These are phyloP conservation scores for Alsophila aescularia DNA, from an alignment of 2,888 invertebrate genomes.

Conservation along the genomic window DNA sequence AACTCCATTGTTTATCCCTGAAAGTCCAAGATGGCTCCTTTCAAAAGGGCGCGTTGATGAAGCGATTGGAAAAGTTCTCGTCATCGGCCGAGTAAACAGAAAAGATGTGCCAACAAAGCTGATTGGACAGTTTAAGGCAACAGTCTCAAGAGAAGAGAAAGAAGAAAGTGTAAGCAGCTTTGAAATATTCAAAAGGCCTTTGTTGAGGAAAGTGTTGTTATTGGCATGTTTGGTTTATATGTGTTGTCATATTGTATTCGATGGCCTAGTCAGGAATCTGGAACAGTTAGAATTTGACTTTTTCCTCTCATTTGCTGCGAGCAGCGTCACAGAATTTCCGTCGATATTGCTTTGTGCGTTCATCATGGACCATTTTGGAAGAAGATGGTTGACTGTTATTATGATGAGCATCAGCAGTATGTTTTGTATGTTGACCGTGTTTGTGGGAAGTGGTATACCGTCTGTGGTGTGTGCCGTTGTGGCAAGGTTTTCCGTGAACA, in stretches of 20 bases:
- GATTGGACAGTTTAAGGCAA: slow-evolving; percentile 54
- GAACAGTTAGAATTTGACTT: slow-evolving; percentile 59
- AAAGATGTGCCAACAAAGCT: slow-evolving; percentile 53
- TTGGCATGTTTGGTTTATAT: slow-evolving; percentile 54
- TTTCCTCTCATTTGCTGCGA: slow-evolving; percentile 59
- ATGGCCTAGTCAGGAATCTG: slow-evolving; percentile 58
- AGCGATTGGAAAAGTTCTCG: slow-evolving; percentile 53
- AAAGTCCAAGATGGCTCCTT: slow-evolving; percentile 64
- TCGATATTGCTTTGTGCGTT: slow-evolving; percentile 57
- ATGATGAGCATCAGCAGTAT: slow-evolving; percentile 49
- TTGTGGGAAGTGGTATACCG: slow-evolving; percentile 47
- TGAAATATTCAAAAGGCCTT: slow-evolving; percentile 56
- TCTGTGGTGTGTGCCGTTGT: slow-evolving; percentile 55
- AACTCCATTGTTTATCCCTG: slow-evolving; percentile 56
- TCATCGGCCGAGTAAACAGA: slow-evolving; percentile 57
- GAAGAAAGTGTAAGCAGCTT: slow-evolving; percentile 46
- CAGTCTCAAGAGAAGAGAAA: slow-evolving; percentile 34
- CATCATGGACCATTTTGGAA: slow-evolving; percentile 59
- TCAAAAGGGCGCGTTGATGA: slow-evolving; percentile 60
- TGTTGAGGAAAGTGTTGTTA: slow-evolving; percentile 54
- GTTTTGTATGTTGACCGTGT: slow-evolving; percentile 52
- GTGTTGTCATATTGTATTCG: slow-evolving; percentile 57
- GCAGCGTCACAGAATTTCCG: slow-evolving; percentile 61
- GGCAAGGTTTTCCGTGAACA: slow-evolving; percentile 61
- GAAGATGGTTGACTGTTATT: slow-evolving; percentile 55